phyloP scores from a whole-genome alignment of 2,888 invertebrate species.

The Lucinisca nassula region DNA sequence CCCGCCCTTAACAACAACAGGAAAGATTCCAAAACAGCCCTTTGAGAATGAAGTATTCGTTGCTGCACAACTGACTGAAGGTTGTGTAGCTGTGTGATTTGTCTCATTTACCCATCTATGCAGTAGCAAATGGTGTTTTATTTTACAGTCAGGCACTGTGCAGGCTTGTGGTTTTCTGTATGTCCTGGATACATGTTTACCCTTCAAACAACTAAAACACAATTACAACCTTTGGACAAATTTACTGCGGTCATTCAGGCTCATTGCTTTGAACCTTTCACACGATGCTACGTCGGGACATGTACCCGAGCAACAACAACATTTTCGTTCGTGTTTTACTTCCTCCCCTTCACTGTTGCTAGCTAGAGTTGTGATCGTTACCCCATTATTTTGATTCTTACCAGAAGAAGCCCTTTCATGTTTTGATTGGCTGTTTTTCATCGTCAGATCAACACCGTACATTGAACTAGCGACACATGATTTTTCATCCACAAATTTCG shows the following conservation, averaged over 20 bases:
- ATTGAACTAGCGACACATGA: slow-evolving; percentile 32
- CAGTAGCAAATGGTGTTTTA: slow-evolving; percentile 35
- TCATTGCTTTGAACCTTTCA: neutral
- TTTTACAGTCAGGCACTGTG: slow-evolving; percentile 22
- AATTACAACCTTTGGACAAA: slow-evolving; percentile 29
- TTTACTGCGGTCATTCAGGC: slow-evolving; percentile 14
- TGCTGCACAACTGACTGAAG: slow-evolving; percentile 9
- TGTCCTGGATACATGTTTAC: slow-evolving; percentile 38
- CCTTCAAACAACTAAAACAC: slow-evolving; percentile 48
- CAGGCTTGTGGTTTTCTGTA: slow-evolving; percentile 38
- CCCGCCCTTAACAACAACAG: slow-evolving; percentile 14
- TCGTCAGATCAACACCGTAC: slow-evolving; percentile 28
- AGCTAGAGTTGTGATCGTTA: neutral
- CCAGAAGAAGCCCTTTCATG: neutral
- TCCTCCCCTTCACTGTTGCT: neutral
- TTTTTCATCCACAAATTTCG: slow-evolving; percentile 36
- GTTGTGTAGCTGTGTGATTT: neutral
- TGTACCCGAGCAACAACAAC: neutral
- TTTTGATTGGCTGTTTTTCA: neutral
- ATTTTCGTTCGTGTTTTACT: neutral
- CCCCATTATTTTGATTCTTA: neutral
- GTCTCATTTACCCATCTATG: slow-evolving; percentile 27
- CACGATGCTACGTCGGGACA: neutral
- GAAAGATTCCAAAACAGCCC: slow-evolving; percentile 26
- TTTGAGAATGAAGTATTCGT: neutral